A percentile compares a stretch with the other conserved stretches of the same genome.
phyloP scores from a whole-genome alignment of 1,140 invertebrate genomes.

The Drosophila leontia region DNA sequence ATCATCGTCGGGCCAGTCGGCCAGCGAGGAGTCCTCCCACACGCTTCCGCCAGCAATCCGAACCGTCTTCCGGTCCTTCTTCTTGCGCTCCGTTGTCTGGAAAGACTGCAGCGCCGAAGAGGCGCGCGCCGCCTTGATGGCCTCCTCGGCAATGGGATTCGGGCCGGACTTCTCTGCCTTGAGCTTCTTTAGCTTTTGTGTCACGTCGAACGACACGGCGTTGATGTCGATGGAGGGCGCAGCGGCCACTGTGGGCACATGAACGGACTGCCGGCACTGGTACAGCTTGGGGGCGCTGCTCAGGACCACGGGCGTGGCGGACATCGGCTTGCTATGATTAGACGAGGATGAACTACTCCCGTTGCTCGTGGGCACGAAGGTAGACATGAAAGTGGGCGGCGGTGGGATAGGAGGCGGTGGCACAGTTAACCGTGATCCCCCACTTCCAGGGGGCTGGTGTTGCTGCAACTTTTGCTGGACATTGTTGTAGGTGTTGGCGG shows the following conservation, averaged over 20 bases:
- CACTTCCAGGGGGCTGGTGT: conserved; percentile 84
- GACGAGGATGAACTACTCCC: conserved; percentile 30
- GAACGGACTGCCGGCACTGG: conserved; percentile 84
- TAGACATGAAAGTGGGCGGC: conserved; percentile 81
- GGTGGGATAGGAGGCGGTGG: conserved; percentile 87
- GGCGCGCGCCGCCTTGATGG: conserved; percentile 88
- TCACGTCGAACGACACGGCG: conserved; percentile 88
- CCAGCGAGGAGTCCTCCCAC: conserved; percentile 96
- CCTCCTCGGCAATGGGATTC: conserved; percentile 88
- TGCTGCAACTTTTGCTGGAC: conserved; percentile 88
- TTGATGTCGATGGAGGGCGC: conserved; percentile 87
- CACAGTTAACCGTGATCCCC: conserved; percentile 80
- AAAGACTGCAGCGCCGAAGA: conserved; percentile 86
- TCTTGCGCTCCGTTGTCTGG: conserved; percentile 86
- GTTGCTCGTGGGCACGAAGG: conserved; percentile 85
- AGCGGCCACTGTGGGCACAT: conserved; percentile 85
- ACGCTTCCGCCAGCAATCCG: conserved; percentile 95
- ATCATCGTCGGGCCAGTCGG: conserved; percentile 98
- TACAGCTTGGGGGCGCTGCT: conserved; percentile 88
- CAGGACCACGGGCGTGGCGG: conserved; percentile 87
- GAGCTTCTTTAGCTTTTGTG: conserved; percentile 88
- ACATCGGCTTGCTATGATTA: conserved; percentile 49
- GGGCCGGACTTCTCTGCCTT: conserved; percentile 88
- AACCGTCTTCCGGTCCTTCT: conserved; percentile 89
- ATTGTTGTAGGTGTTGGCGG: conserved; percentile 88